Evolutionary conservation across 2,113 vertebrate genomes (phyloP).

Genomic region (Peucedramus taeniatus): DNA sequence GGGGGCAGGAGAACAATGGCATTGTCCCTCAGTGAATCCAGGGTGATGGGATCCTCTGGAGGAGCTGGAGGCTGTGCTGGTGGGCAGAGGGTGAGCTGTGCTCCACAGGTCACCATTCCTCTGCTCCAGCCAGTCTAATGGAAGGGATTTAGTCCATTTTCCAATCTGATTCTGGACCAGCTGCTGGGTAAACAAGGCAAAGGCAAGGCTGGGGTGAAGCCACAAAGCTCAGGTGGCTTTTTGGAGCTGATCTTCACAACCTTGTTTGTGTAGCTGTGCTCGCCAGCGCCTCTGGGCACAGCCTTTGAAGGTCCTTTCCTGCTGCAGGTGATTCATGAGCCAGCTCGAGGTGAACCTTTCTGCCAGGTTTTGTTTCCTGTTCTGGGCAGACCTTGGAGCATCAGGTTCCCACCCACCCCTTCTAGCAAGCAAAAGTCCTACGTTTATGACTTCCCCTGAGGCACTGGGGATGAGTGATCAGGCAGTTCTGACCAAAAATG

Average conservation of each 20-base stretch:
- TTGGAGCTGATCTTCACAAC: not conserved
- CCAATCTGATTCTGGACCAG: not conserved
- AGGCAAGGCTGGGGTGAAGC: not conserved
- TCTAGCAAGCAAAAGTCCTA: not conserved
- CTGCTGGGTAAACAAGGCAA: not conserved
- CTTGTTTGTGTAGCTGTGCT: not conserved
- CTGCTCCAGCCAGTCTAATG: not conserved
- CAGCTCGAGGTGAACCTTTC: not conserved
- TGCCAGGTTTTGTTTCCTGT: not conserved
- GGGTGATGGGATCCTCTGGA: not conserved
- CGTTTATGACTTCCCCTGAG: not conserved
- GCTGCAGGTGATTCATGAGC: not conserved
- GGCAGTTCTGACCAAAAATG: not conserved
- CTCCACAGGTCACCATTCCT: not conserved
- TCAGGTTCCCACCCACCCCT: not conserved
- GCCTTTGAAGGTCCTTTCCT: not conserved
- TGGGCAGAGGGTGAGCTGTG: not conserved
- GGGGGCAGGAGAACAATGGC: not conserved
- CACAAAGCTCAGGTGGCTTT: not conserved
- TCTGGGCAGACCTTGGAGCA: not conserved
- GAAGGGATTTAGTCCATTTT: not conserved
- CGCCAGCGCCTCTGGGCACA: not conserved
- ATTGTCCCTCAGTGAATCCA: not conserved
- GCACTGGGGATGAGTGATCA: not conserved
- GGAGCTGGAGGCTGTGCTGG: not conserved